Conservation (phyloP, 2,888 invertebrate species). For the Philonicus albiceps region DNA sequence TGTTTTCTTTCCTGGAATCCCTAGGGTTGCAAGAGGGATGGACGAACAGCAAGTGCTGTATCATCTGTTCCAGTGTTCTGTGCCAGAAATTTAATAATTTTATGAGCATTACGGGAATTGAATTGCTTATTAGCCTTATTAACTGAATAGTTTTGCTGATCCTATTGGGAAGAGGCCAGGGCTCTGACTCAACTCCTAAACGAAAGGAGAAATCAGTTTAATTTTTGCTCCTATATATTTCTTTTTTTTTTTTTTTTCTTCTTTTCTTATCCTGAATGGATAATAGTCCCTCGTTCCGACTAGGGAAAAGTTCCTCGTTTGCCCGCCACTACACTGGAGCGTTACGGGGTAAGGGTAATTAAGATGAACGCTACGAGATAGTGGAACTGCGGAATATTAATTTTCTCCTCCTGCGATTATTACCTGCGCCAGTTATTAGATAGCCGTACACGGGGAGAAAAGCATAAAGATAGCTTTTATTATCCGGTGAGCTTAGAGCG, state of each 20-base stretch:
- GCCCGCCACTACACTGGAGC: neutral
- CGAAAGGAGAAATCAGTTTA: neutral
- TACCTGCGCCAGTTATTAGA: conserved; percentile 7
- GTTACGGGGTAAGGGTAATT: neutral
- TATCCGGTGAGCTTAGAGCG: conserved; percentile 15
- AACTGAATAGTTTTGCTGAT: conserved; percentile 29
- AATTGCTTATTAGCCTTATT: conserved; percentile 31
- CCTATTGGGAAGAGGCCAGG: neutral
- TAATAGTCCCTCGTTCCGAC: neutral
- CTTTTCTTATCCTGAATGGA: neutral
- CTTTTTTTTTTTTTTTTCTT: neutral
- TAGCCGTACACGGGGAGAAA: neutral
- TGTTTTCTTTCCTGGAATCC: neutral
- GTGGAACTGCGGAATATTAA: conserved; percentile 32
- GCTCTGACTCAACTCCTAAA: conserved; percentile 2
- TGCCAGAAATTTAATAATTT: conserved; percentile 30
- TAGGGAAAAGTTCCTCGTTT: neutral
- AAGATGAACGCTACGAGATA: conserved; percentile 28
- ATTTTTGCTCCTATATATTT: neutral
- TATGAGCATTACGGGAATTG: conserved; percentile 33
- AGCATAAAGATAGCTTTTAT: conserved; percentile 12
- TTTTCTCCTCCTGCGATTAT: conserved; percentile 17
- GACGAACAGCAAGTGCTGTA: neutral
- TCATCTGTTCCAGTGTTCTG: neutral
- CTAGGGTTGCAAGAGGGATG: neutral